Evolutionary conservation across 2,797 vertebrate genomes (phyloP), one percentile per base, ranked within the genome.

Genomic region (Fringilla coelebs): DNA sequence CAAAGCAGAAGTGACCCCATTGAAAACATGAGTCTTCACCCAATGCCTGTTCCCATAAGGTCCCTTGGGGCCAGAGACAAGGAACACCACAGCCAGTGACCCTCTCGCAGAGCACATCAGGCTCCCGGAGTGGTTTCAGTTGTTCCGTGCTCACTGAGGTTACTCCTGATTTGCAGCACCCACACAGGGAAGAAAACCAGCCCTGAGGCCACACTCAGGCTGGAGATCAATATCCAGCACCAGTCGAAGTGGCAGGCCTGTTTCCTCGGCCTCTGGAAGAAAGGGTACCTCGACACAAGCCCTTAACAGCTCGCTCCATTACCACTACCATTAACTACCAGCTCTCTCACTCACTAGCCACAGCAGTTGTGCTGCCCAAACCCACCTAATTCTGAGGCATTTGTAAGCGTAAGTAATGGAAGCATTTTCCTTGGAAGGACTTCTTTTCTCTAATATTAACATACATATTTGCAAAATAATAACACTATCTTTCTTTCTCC

Each of bases 401-500:
- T 94, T 95, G 38, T 92, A 92, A 97, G 70, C 0, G 2, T 84
- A 94, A 97, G 94, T 93, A 87, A 88, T n/a, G 6, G 7, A 85
- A 88, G 36, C 87, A 62, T 93, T 95, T 94, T 96, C 94, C 81
- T 48, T 46, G 66, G 83, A 94, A 96, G 43, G 61, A 94, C 77
- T 51, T 57, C 21, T 77, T 93, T 94, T 88, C 46, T 95, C 36
- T 77, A 80, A 70, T 91, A 89, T 86, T 84, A 85, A 90, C 76
- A 40, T 79, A 65, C 66, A 81, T 87, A 95, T 94, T 91, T 89
- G 85, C 55, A 94, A 96, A 91, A 85, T 95, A 88, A 87, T 97
- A 97, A 98, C 45, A 29, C 26, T 92, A 54, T 93, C 94, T 98
- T 96, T 95, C 95, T 97, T 95, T 96, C 94, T 96, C 90, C 95